These are phyloP conservation scores for Aselliscus stoliczkanus DNA, from an alignment of 2,797 vertebrate genomes.

Conservation along the genomic window DNA sequence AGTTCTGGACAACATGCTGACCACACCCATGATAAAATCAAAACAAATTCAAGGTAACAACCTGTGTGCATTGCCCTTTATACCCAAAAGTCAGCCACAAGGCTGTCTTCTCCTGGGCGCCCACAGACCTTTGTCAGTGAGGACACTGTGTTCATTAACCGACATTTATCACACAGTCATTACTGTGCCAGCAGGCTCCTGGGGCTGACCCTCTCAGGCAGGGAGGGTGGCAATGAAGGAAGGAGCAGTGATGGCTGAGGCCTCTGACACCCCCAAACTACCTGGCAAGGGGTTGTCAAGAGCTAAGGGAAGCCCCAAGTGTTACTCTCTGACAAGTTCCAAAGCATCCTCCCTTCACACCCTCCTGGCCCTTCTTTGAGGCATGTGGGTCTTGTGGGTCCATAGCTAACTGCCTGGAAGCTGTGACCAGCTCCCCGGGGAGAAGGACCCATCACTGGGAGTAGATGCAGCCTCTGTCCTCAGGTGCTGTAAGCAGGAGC, in stretches of 20 bases:
- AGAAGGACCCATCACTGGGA: not conserved
- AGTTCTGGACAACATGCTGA: not conserved
- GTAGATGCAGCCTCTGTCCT: not conserved
- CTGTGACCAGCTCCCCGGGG: not conserved
- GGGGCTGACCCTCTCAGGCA: not conserved
- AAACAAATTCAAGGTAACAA: constrained; percentile 49
- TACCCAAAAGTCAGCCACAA: not conserved
- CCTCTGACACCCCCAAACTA: not conserved
- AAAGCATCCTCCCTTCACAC: not conserved
- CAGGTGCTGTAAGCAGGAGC: not conserved
- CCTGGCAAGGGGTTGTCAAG: not conserved
- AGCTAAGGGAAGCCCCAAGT: not conserved
- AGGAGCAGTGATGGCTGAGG: not conserved
- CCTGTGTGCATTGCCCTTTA: not conserved
- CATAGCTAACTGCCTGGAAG: not conserved
- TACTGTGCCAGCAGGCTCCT: not conserved
- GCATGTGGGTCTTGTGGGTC: no score
- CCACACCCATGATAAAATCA: constrained; percentile 52
- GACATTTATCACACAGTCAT: not conserved
- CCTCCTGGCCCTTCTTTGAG: not conserved
- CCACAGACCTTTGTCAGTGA: not conserved
- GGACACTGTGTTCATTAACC: not conserved
- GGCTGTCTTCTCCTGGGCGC: not conserved
- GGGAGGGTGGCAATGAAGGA: not conserved
- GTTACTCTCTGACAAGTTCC: not conserved